Percentiles rank a stretch among this genome's conserved stretches.
These are phyloP conservation scores for Tor tambroides DNA, from an alignment of 2,113 vertebrate genomes.

Conservation along the genomic window DNA sequence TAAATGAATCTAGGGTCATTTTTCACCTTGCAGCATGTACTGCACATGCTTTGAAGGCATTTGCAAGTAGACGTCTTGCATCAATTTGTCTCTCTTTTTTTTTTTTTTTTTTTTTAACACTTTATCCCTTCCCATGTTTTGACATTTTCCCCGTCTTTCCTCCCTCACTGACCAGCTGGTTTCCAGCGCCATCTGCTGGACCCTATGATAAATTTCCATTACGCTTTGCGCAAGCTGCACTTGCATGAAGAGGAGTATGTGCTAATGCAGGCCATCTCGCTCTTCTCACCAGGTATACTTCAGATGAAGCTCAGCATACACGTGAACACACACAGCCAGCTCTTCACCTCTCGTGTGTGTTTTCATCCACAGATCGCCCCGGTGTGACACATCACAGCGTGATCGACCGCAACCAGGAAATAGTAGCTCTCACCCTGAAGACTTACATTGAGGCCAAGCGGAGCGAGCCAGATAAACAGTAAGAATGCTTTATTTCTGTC, in stretches of 20 bases:
- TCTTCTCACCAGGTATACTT: slow-evolving; percentile 82
- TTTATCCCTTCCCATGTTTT: background rate
- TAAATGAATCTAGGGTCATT: background rate
- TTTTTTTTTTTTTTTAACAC: too few relatives aligned
- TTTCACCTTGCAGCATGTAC: background rate
- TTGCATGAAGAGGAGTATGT: slow-evolving; percentile 79
- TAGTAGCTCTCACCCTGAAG: slow-evolving; percentile 57
- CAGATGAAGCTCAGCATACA: background rate
- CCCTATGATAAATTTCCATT: slow-evolving; percentile 80
- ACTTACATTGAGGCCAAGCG: slow-evolving; percentile 67
- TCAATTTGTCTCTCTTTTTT: background rate
- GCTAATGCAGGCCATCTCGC: slow-evolving; percentile 76
- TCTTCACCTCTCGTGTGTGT: background rate
- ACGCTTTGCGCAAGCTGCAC: slow-evolving; percentile 70
- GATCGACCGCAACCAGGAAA: slow-evolving; percentile 64
- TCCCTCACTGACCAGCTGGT: slow-evolving; percentile 67
- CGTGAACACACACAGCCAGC: background rate
- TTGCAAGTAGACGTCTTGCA: background rate
- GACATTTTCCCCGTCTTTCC: too few relatives aligned
- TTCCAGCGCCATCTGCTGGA: slow-evolving; percentile 84
- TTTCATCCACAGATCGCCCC: slow-evolving; percentile 66
- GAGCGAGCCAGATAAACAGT: slow-evolving; percentile 59
- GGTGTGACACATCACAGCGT: slow-evolving; percentile 63
- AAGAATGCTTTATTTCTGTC: slow-evolving; percentile 28
- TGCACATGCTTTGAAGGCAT: background rate